Base-by-base conservation (phyloP, 2,888 invertebrate genomes). In the Coenonympha arcania region DNA sequence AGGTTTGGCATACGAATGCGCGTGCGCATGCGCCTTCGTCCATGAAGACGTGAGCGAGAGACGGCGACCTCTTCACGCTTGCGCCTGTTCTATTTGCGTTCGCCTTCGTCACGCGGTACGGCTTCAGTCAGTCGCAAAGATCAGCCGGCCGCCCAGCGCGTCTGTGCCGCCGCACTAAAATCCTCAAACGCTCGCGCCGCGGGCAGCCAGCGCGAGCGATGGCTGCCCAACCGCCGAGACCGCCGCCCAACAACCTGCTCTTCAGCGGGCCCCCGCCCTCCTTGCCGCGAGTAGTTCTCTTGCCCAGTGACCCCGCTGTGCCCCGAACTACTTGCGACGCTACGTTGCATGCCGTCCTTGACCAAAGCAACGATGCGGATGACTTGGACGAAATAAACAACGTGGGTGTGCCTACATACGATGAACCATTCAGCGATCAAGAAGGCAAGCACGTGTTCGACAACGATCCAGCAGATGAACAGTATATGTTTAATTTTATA, bases 31-130 rank as follows among this genome's bases (percentile, higher is more conserved):
- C 83, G 85, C 85, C 81, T 76, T 81, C 80, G 84, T 76, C 82
- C 84, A 76, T 83, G 83, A 83, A 85, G 83, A 83, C 77, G 84
- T 77, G 82, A 81, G 83, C 83, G 81, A 81, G 86, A 83, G 81
- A 80, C 79, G 83, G 80, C 82, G 83, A 83, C 83, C 83, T 82
- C 84, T 75, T 84, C 85, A 76, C 85, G 77, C 76, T 83, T 80
- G 83, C 83, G 85, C 79, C 83, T 71, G 81, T 82, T 81, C 86
- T 86, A 86, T 86, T 86, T 86, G 77, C 67, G 86, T 85, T 80
- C 86, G 80, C 77, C 77, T 79, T 81, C 86, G 86, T 86, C 86
- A 84, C 81, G 77, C 73, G 72, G 80, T 73, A 71, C 85, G 81
- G 80, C 81, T 80, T 86, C 82, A 83, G 84, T 85, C 85, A 84